Evolutionary conservation across 2,797 vertebrate genomes (phyloP).

Genomic region (Danio albolineatus): DNA sequence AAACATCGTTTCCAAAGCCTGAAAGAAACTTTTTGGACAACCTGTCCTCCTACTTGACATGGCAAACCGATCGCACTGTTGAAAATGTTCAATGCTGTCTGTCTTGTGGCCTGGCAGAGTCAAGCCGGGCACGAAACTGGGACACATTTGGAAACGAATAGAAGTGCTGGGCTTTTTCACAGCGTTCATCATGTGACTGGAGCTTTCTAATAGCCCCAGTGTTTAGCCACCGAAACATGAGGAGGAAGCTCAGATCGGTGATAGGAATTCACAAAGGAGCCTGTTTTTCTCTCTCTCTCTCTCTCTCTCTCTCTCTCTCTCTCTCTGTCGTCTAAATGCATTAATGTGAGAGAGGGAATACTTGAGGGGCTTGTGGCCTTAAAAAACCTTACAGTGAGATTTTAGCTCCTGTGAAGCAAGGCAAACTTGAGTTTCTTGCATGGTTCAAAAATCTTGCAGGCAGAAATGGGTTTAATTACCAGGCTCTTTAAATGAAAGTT

Average conservation of each 20-base stretch:
- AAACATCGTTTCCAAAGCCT: neutral
- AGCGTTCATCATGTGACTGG: conserved; percentile 37
- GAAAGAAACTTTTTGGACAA: neutral
- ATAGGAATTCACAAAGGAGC: conserved; percentile 41
- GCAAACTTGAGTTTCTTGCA: neutral
- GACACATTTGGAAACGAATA: conserved; percentile 35
- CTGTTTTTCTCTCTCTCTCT: conserved; percentile 9
- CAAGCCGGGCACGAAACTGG: conserved; percentile 33
- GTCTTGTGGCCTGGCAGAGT: conserved; percentile 2
- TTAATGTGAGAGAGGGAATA: conserved; percentile 22
- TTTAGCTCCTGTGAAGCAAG: neutral
- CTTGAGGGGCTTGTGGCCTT: neutral
- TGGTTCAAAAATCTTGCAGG: neutral
- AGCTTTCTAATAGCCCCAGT: conserved; percentile 24
- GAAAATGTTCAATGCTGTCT: neutral
- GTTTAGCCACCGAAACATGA: conserved; percentile 34
- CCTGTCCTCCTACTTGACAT: conserved; percentile 14
- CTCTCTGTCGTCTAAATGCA: neutral
- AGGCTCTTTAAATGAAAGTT: neutral
- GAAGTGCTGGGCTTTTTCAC: conserved; percentile 25
- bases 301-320: conserved; percentile 8
- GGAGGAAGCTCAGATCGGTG: conserved; percentile 32
- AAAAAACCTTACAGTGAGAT: neutral
- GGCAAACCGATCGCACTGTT: neutral
- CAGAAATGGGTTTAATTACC: neutral